Base-by-base conservation (phyloP, 2,113 vertebrate species). In the Phylloscopus whistleri region DNA sequence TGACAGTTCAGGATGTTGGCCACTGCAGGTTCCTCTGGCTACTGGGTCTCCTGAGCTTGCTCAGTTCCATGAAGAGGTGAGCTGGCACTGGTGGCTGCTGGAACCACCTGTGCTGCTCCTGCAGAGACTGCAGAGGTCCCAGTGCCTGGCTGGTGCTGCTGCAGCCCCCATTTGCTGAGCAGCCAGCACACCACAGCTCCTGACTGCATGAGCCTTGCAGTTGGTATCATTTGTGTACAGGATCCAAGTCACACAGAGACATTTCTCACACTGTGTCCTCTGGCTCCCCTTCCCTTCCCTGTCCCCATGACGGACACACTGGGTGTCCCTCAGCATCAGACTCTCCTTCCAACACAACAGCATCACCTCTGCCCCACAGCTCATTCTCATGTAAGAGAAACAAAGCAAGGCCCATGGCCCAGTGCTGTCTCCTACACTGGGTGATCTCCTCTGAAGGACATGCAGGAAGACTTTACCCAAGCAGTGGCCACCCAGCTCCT, bases 271-370 rank as follows among this genome's bases (percentile, higher is more conserved):
- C 33, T 1, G 6, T 26, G 56, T 22, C 67, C 72, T 89, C 82
- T 59, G 64, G 72, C 76, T 86, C 26, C 43, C 52, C 49, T 86
- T 69, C 53, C 30, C 22, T 60, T 67, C 51, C 58, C 41, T 56
- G 53, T 73, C 31, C 83, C 68, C 83, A 17, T 1, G 33, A 59
- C 18, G 72, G 33, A 28, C 48, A 46, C 0, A 2, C 53, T 30
- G 33, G 1, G 3, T 33, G 43, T 62, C 49, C 11, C 58, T 44
- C 67, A 28, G 37, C 44, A 90, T 23, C 84, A 37, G 0, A 0
- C 26, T 52, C 18, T 37, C 41, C 51, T 90, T 79, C 63, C 84
- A 90, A 8, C 59, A 74, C 68, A 53, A 52, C 7, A 77, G 46
- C 37, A 60, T 13, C 12, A 2, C 11, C 59, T 91, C 74, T 69